Evolutionary conservation across 2,113 vertebrate genomes (phyloP), one percentile per base, ranked within the genome.

Genomic region (Spilogale gracilis): DNA sequence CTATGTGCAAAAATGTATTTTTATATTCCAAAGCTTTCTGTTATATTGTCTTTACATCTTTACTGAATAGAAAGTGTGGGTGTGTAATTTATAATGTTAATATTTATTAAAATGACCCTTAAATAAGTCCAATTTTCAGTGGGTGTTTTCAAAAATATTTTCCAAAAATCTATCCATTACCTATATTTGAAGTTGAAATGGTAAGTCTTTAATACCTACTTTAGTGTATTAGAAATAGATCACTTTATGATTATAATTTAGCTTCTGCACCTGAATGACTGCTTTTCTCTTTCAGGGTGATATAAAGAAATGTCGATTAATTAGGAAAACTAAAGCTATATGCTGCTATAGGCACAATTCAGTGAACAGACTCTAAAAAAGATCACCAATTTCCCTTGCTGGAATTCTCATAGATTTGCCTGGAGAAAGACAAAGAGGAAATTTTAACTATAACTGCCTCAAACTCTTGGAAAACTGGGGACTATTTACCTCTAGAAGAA

Each of bases 1-100:
- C 80, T 96, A 96, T 69, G 61, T 90, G 95, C 17, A 94, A 65
- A 97, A 98, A 98, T 97, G 58, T 17, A 54, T 93, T 3, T 97
- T 97, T 98, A 94, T 98, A 80, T 43, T 80, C 90, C 43, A 74
- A 81, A 60, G 61, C 27, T 97, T 98, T 97, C 73, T 94, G 27
- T 69, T 97, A 67, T 43, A 93, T 6, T 30, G 27, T 30, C 94
- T 97, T 97, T 96, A 30, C 38, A 95, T 76, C 54, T 91, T 91
- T 88, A 25, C 13, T 92, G 73, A 30, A 3, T 14, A 61, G 9
- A 96, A 9, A 67, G 18, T 63, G 14, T 91, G 27, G 38, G 17
- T 79, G 9, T 82, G 2, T 65, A 74, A 74, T 12, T 96, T 97
- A 60, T 80, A 96, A 96, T 73, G 96, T 96, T 25, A 89, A 83